Evolutionary conservation across 2,888 invertebrate genomes (phyloP), one percentile per base, ranked within the genome.

Genomic region (Sesamia inferens): DNA sequence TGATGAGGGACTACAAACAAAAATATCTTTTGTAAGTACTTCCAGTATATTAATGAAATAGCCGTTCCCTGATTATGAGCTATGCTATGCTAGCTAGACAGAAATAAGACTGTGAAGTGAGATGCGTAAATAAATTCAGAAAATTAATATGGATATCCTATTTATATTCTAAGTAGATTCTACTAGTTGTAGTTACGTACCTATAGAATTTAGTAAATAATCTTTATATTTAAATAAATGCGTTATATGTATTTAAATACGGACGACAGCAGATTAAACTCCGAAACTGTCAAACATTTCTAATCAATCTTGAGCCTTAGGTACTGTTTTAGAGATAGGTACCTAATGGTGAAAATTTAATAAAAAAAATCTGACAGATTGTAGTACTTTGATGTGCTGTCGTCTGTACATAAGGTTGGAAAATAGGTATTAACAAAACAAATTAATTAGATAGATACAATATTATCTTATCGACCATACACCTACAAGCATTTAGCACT

Each of bases 1-100:
- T 98, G 66, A 99, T 97, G 79, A 99, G 94, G 0, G 98, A 97
- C 98, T 98, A 91, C n/a, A 90, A 89, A 86, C 42, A 75, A 74
- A 71, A 14, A 89, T 82, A 58, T 19, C 8, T 51, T 61, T 13
- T 19, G 48, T 74, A 19, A 54, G 61, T 64, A 73, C 16, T 19
- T 78, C n/a, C n/a, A 11, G 5, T 51, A 31, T 71, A n/a, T 61
- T 16, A 44, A 54, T 24, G 7, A 47, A 44, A 39, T 19, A 8
- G 44, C 44, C 6, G 11, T 48, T 16, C 44, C n/a, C 6, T 10
- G 55, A 1, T 3, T 58, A 10, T 39, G 19, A 58, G 5, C n/a
- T 48, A n/a, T 51, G n/a, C 5, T 74, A 16, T 51, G 22, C 44
- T 54, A 19, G 24, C 16, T 11, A 55, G n/a, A 48, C 24, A 44